A percentile compares a stretch with the other conserved stretches of the same genome.
Evolutionary conservation across 2,113 vertebrate species (phyloP).

Genomic region (Fukomys damarensis): DNA sequence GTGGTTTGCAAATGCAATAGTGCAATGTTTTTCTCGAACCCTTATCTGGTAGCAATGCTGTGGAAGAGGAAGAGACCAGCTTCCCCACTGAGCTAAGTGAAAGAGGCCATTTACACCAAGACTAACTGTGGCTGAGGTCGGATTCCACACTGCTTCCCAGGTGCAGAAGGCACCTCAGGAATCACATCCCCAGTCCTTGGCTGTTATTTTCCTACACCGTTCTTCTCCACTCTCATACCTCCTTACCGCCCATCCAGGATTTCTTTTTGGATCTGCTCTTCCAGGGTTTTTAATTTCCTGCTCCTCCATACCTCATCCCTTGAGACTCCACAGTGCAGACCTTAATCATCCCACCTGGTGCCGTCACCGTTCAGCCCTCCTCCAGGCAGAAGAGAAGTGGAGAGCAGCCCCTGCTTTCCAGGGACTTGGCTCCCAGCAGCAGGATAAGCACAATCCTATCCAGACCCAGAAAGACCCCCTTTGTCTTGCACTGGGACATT

Average conservation of each 20-base stretch:
- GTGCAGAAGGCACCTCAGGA: not conserved
- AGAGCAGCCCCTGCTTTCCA: not conserved
- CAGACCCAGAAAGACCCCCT: not conserved
- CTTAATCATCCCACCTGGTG: not conserved
- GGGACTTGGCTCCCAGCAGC: not conserved
- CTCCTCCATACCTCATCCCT: not conserved
- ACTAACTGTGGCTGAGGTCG: too few species aligned
- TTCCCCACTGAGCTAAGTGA: accelerated
- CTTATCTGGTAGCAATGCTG: too few species aligned
- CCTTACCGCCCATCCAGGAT: not conserved
- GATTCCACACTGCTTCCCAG: not conserved
- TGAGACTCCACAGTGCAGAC: not conserved
- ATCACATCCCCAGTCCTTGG: not conserved
- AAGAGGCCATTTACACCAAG: not conserved
- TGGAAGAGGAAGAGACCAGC: accelerated
- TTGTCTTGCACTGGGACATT: not conserved
- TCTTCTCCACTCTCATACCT: not conserved
- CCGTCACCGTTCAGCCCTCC: too few species aligned
- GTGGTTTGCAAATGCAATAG: not conserved
- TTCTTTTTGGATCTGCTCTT: not conserved
- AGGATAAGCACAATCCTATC: not conserved
- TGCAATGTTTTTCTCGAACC: not conserved
- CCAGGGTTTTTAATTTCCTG: conserved; percentile 29
- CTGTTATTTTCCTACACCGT: not conserved
- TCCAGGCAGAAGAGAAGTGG: not conserved